phyloP scores from a whole-genome alignment of 2,888 invertebrate species.

The Labia minor region DNA sequence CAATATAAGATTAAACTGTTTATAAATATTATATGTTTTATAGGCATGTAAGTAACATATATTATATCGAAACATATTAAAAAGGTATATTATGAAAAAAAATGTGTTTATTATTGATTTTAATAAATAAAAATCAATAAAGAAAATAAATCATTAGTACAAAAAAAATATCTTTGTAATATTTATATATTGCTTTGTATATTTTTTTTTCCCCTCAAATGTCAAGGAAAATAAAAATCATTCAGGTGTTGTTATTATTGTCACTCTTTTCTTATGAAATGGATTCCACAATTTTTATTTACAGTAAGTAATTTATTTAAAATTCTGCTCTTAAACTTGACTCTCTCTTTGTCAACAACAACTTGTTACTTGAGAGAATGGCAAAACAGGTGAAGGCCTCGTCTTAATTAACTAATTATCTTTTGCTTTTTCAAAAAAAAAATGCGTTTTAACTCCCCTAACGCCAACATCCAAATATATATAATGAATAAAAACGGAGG shows the following conservation, averaged over 20 bases:
- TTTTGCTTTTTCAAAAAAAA: background rate
- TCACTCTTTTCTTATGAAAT: background rate
- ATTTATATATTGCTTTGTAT: background rate
- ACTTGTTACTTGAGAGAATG: slow-evolving; percentile 6
- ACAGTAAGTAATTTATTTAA: background rate
- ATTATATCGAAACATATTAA: no score
- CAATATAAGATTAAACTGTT: no score
- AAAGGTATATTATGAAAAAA: no score
- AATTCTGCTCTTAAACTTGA: background rate
- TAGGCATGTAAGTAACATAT: no score
- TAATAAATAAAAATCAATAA: background rate
- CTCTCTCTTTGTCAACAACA: background rate
- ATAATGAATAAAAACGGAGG: background rate
- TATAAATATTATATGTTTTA: no score
- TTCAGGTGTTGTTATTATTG: background rate
- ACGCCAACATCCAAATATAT: background rate
- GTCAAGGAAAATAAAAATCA: background rate
- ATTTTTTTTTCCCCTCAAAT: background rate
- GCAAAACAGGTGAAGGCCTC: background rate
- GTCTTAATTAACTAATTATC: slow-evolving; percentile 13
- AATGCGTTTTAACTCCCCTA: background rate
- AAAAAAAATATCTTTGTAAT: background rate
- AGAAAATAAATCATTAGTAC: background rate
- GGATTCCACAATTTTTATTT: background rate
- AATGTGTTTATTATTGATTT: no score